These are phyloP conservation scores for Amazona guildingii DNA, from an alignment of 2,113 vertebrate species.

Conservation along the genomic window DNA sequence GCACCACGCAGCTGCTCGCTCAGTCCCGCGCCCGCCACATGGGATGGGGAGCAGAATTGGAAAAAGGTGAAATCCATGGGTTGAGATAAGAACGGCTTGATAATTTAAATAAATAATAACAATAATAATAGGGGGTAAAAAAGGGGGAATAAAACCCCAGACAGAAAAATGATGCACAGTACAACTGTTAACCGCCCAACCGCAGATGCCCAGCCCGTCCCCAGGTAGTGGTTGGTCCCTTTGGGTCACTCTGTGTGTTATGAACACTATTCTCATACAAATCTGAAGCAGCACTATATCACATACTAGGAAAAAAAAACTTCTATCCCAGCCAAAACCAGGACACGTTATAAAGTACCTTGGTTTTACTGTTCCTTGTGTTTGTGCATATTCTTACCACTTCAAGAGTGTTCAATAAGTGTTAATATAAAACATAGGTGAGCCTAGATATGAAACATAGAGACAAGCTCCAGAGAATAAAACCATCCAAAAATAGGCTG, in stretches of 20 bases:
- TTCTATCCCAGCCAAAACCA: neutral
- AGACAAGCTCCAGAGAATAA: neutral
- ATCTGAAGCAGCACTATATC: neutral
- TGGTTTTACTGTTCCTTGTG: neutral
- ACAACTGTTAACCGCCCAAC: neutral
- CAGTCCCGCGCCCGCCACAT: neutral
- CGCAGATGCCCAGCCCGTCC: neutral
- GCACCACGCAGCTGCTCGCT: neutral
- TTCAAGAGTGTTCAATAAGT: neutral
- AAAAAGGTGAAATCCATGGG: neutral
- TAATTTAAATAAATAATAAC: neutral
- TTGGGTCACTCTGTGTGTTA: neutral
- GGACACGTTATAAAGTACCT: neutral
- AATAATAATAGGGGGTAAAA: neutral
- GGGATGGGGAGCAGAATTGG: neutral
- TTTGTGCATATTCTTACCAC: neutral
- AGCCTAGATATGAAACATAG: neutral
- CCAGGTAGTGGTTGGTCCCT: neutral
- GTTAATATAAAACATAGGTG: neutral
- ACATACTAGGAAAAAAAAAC: neutral
- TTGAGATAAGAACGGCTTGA: neutral
- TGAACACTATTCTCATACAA: neutral
- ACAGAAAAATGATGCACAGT: neutral
- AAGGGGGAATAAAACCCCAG: neutral
- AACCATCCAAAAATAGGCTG: neutral